Base-by-base conservation (phyloP, 2,888 invertebrate species). In the Mesoligia furuncula region DNA sequence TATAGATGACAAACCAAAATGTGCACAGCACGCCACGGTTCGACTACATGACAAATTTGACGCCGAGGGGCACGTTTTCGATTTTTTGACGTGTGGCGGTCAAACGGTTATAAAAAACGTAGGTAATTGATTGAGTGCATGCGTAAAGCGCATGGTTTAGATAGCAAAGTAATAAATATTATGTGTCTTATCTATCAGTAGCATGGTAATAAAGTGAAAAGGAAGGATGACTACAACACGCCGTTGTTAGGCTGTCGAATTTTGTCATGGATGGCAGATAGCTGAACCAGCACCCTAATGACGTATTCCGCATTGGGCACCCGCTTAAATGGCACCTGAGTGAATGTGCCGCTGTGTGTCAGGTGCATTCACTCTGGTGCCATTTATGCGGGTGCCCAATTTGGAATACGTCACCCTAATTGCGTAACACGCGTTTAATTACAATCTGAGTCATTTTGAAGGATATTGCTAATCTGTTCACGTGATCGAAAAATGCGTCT, bases 101-200 rank as follows among this genome's bases (percentile, higher is more conserved):
- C n/a, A n/a, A n/a, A n/a, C n/a, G n/a, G n/a, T n/a, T n/a, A n/a
- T n/a, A 39, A 67, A 36, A 80, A 57, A 57, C 51, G n/a, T 27
- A 27, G 6, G 59, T 42, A 27, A 73, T 45, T 77, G 27, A 71
- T 83, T 51, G 42, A 65, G 54, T 64, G 54, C 67, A 67, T 59
- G 65, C 54, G 59, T 71, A 71, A 59, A 9, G 39, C 45, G 36
- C 68, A 69, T 68, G 42, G 45, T 71, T 57, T 17, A 39, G 36
- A 62, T 83, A 57, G 9, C 20, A 39, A 48, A 61, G 11, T 66
- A 42, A 51, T 68, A 15, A 61, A 65, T 75, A 36, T 20, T 48
- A 57, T 45, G 48, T 68, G 24, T 39, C n/a, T 59, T 75, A 70
- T 80, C 59, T n/a, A 45, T 45, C 24, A 31, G 17, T 73, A 61